phyloP scores from a whole-genome alignment of 2,797 vertebrate genomes.

The Chaetodon trifasciatus region DNA sequence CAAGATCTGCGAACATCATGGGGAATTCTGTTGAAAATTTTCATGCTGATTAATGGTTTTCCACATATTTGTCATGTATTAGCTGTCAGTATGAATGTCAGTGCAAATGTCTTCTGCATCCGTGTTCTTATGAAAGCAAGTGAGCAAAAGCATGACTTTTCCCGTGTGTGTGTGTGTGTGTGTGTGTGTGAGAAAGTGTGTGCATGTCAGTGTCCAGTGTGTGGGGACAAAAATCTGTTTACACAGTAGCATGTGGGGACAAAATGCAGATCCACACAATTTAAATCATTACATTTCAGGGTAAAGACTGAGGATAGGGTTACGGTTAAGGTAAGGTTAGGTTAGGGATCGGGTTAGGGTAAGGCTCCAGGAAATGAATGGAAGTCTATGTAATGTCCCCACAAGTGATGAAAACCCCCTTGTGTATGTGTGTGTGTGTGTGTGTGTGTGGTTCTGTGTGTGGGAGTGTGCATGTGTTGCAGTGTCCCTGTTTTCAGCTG shows the following conservation, averaged over 20 bases:
- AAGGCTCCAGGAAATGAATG: too few species aligned
- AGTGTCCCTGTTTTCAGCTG: slow-evolving; percentile 50
- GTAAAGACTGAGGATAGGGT: too few species aligned
- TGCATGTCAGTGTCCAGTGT: background rate
- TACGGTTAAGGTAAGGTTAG: too few species aligned
- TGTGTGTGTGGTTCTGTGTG: background rate
- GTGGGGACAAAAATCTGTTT: background rate
- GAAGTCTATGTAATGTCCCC: too few species aligned
- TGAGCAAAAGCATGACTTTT: background rate
- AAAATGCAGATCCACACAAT: too few species aligned
- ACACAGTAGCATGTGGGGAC: too few species aligned
- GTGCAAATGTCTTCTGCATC: background rate
- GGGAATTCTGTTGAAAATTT: background rate
- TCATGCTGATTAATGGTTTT: background rate
- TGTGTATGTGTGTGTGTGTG: background rate
- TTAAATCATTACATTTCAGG: too few species aligned
- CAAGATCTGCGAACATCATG: background rate
- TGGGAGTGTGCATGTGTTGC: slow-evolving; percentile 22
- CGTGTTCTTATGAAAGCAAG: background rate
- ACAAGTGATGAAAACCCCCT: too few species aligned
- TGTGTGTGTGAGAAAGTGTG: background rate
- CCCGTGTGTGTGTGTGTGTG: background rate
- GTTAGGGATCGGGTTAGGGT: too few species aligned
- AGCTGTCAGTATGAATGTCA: background rate
- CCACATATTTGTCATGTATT: background rate